A percentile compares a stretch with the other conserved stretches of the same genome.
Conservation (phyloP, 2,888 invertebrate species). For the Thysanoteuthis rhombus region DNA sequence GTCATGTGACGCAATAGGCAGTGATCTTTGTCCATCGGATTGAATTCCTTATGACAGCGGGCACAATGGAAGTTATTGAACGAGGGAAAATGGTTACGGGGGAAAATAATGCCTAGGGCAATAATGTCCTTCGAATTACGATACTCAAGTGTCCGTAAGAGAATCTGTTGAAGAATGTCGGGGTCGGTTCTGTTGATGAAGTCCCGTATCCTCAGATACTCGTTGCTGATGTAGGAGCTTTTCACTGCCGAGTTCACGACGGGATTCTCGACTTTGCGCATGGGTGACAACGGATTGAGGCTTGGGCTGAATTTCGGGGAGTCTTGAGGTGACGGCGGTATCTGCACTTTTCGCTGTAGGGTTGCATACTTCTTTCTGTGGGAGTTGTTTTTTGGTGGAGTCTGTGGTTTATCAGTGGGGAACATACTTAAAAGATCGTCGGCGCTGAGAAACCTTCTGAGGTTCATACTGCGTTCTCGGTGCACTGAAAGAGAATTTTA, state of each 20-base stretch:
- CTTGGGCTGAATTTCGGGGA: background rate
- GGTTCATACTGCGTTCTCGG: background rate
- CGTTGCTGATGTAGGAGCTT: conserved; percentile 31
- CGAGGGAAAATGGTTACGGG: conserved; percentile 20
- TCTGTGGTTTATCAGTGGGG: background rate
- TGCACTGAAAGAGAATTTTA: background rate
- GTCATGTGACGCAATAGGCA: conserved; percentile 25
- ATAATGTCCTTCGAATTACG: conserved; percentile 32
- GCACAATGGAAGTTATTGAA: conserved; percentile 28
- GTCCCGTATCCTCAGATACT: conserved; percentile 27
- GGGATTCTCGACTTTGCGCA: background rate
- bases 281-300: background rate
- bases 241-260: background rate
- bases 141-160: background rate
- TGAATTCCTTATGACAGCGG: conserved; percentile 30
- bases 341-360: background rate
- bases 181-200: conserved; percentile 18
- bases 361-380: background rate
- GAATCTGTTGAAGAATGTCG: conserved; percentile 20
- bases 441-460: background rate
- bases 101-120: conserved; percentile 32
- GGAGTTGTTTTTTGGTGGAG: background rate
- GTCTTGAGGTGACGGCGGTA: background rate
- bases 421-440: background rate
- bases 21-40: conserved; percentile 22